Evolutionary conservation across 2,888 invertebrate genomes (phyloP).

Genomic region (Heliconius ismenius): DNA sequence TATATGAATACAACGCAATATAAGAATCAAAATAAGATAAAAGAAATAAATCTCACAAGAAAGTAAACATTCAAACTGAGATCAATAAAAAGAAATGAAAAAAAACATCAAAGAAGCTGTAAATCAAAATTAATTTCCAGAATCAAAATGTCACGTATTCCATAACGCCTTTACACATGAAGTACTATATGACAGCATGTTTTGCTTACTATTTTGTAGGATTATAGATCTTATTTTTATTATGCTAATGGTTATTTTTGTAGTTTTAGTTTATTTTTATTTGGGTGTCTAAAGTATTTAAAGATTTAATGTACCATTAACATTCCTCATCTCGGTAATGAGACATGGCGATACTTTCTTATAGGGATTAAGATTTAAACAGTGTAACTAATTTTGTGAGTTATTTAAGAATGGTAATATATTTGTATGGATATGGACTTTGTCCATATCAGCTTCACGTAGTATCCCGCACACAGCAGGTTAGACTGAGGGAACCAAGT

Average conservation of each 20-base stretch:
- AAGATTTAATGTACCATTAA: slow-evolving; percentile 72
- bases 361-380: slow-evolving; percentile 40
- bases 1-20: slow-evolving; percentile 3
- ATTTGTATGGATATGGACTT: neutral
- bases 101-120: slow-evolving; percentile 49
- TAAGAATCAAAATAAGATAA: neutral
- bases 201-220: neutral
- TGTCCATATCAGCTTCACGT: neutral
- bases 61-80: slow-evolving; percentile 16
- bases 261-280: slow-evolving; percentile 32
- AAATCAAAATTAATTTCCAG: slow-evolving; percentile 59
- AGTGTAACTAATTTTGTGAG: slow-evolving; percentile 18
- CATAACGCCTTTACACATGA: slow-evolving; percentile 8
- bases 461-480: neutral
- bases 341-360: slow-evolving; percentile 44
- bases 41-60: slow-evolving; percentile 26
- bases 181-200: slow-evolving; percentile 20
- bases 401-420: slow-evolving; percentile 17
- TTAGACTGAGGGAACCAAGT: neutral
- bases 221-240: neutral
- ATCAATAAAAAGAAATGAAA: slow-evolving; percentile 12
- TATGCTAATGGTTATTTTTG: neutral
- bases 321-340: slow-evolving; percentile 56
- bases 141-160: slow-evolving; percentile 47
- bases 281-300: slow-evolving; percentile 48